phyloP scores from a whole-genome alignment of 2,113 vertebrate genomes.

The Syrrhaptes paradoxus region DNA sequence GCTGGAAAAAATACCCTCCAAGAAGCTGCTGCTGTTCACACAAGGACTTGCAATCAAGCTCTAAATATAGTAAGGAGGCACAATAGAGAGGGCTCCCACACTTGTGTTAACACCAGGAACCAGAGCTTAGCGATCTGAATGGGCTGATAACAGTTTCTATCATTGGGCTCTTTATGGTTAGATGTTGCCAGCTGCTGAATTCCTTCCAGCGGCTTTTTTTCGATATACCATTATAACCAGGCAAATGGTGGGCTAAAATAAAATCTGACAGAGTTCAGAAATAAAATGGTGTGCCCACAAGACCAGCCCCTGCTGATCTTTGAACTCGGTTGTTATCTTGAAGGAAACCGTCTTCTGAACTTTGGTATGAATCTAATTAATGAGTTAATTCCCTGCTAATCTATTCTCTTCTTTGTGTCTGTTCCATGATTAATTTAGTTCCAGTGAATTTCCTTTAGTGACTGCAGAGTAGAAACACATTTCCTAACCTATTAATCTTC shows the following conservation, averaged over 20 bases:
- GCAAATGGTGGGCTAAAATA: not conserved
- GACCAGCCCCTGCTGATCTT: not conserved
- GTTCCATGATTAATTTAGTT: slow-evolving; percentile 63
- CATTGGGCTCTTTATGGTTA: not conserved
- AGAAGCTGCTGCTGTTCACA: not conserved
- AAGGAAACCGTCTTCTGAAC: slow-evolving; percentile 6
- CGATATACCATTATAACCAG: not conserved
- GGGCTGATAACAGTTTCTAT: not conserved
- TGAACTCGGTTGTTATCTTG: not conserved
- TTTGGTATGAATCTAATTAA: slow-evolving; percentile 27
- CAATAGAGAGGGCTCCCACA: not conserved
- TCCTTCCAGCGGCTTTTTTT: slow-evolving; percentile 22
- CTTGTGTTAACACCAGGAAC: not conserved
- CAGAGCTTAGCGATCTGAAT: not conserved
- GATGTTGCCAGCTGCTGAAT: not conserved
- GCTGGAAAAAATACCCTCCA: not conserved
- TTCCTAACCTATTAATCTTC: slow-evolving; percentile 28
- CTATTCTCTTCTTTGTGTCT: slow-evolving; percentile 12
- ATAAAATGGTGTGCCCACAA: not conserved
- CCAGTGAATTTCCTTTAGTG: slow-evolving; percentile 47
- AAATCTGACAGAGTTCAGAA: not conserved
- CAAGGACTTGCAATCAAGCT: not conserved
- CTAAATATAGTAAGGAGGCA: slow-evolving; percentile 26
- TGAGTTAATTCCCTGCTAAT: slow-evolving; percentile 35
- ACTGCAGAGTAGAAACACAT: slow-evolving; percentile 1